A percentile compares a stretch with the other conserved stretches of the same genome.
These are phyloP conservation scores for Caenorhabditis sinica DNA, from an alignment of 2,888 invertebrate genomes.

Conservation along the genomic window DNA sequence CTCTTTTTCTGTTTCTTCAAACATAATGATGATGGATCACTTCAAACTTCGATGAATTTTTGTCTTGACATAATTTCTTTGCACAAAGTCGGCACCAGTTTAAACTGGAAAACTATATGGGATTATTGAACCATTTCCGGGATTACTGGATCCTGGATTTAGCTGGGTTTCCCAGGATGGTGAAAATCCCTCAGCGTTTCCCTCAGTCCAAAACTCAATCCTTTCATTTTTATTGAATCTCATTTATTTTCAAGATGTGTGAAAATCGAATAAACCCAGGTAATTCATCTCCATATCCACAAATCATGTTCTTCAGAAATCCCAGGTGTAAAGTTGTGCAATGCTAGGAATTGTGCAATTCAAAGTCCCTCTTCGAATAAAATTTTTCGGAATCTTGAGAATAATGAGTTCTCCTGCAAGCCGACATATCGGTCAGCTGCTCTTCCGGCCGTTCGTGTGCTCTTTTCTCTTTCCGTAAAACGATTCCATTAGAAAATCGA, in stretches of 20 bases:
- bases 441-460: slow-evolving; percentile 36
- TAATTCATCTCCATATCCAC: slow-evolving; percentile 38
- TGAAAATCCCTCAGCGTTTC: too few relatives aligned
- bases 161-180: too few relatives aligned
- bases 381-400: slow-evolving; percentile 16
- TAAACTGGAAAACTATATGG: too few relatives aligned
- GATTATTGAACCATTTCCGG: too few relatives aligned
- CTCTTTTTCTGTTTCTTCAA: too few relatives aligned
- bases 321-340: slow-evolving; percentile 62
- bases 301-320: slow-evolving; percentile 39
- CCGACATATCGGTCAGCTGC: slow-evolving; percentile 47
- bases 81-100: too few relatives aligned
- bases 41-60: too few relatives aligned
- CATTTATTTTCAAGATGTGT: background rate
- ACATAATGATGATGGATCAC: too few relatives aligned
- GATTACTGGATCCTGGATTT: too few relatives aligned
- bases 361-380: slow-evolving; percentile 12
- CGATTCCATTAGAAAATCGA: slow-evolving; percentile 13
- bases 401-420: slow-evolving; percentile 45
- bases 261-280: slow-evolving; percentile 5
- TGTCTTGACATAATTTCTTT: too few relatives aligned
- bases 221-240: too few relatives aligned
- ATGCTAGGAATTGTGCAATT: slow-evolving; percentile 53
- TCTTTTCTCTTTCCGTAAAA: slow-evolving; percentile 12
- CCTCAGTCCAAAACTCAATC: too few relatives aligned